A percentile compares a stretch with the other conserved stretches of the same genome.
Evolutionary conservation across 92 coral and sea anemone species (phyloP).

Genomic region (Porites lobata): DNA sequence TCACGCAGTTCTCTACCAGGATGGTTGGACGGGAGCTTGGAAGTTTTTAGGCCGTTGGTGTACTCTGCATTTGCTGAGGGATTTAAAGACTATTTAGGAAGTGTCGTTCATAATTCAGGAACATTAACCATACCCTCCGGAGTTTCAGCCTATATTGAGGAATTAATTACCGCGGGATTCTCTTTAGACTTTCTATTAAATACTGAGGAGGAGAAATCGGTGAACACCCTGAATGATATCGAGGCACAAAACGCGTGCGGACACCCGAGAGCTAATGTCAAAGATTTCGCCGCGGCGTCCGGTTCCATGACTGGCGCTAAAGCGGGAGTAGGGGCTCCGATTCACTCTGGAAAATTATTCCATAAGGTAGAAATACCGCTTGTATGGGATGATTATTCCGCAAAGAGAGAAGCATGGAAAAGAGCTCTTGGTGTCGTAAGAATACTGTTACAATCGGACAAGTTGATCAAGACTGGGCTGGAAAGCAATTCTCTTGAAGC

Average conservation of each 20-base stretch:
- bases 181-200: not conserved
- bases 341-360: not conserved
- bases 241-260: not conserved
- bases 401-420: constrained; percentile 92
- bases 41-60: constrained; percentile 73
- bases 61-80: constrained; percentile 81
- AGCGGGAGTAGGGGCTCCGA: not conserved
- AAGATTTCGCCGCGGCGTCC: not conserved
- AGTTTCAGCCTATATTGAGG: constrained; percentile 40
- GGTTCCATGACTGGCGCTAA: not conserved
- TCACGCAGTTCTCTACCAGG: not conserved
- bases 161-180: constrained; percentile 30
- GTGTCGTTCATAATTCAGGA: constrained; percentile 72
- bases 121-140: constrained; percentile 37
- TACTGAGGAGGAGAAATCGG: not conserved
- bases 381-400: constrained; percentile 83
- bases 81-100: constrained; percentile 71
- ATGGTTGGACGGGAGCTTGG: constrained; percentile 60
- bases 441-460: constrained; percentile 82
- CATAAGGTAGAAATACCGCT: not conserved
- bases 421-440: constrained; percentile 87
- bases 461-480: constrained; percentile 78
- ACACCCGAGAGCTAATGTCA: not conserved
- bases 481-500: not conserved
- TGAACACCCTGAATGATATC: not conserved